These are phyloP conservation scores for Meiosimyza platycephala DNA, from an alignment of 2,888 invertebrate species.

Conservation along the genomic window DNA sequence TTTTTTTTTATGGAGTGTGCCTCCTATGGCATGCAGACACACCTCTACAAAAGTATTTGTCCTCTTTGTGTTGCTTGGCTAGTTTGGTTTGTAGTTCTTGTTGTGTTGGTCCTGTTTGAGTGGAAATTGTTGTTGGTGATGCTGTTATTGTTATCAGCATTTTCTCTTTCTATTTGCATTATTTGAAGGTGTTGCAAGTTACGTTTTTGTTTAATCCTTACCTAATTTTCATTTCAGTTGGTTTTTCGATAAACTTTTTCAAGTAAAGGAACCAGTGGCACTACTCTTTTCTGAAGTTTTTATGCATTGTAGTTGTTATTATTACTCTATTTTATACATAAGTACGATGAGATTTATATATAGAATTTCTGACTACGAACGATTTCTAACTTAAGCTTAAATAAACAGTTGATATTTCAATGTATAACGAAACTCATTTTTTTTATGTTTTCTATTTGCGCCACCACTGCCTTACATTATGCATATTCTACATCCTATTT, in stretches of 20 bases:
- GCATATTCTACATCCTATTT: constrained; percentile 47
- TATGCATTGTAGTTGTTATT: too few relatives aligned
- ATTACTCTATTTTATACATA: too few relatives aligned
- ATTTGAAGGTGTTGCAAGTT: not conserved
- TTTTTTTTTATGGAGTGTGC: not conserved
- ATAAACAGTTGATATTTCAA: not conserved
- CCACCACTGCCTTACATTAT: constrained; percentile 15
- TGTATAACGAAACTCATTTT: too few relatives aligned
- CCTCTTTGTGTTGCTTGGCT: not conserved
- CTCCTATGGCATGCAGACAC: not conserved
- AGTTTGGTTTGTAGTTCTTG: constrained; percentile 19
- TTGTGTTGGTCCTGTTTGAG: constrained; percentile 29
- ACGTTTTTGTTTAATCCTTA: constrained; percentile 41
- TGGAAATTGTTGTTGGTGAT: not conserved
- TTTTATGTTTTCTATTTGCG: not conserved
- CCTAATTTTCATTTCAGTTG: constrained; percentile 58
- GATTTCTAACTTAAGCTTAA: not conserved
- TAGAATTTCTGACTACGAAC: too few relatives aligned
- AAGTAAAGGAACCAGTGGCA: constrained; percentile 27
- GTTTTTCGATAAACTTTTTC: constrained; percentile 45
- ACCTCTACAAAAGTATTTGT: constrained; percentile 9
- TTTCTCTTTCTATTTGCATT: constrained; percentile 4
- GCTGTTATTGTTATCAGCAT: not conserved
- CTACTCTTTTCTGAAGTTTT: not conserved
- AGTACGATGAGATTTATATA: too few relatives aligned